These are phyloP conservation scores for Cynopterus brachyotis DNA, from an alignment of 2,113 vertebrate species.

Conservation along the genomic window DNA sequence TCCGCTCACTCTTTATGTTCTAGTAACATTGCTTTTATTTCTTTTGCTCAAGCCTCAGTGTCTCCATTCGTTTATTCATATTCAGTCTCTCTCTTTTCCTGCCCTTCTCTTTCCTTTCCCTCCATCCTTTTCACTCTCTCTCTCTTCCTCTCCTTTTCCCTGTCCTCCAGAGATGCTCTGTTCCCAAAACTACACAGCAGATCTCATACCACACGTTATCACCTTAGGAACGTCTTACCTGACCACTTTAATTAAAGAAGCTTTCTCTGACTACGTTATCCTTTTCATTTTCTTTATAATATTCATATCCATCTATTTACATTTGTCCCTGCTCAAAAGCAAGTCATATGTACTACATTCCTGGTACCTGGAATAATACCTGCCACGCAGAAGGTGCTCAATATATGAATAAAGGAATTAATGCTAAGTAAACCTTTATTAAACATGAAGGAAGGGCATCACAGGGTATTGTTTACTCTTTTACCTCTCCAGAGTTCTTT, in stretches of 20 bases:
- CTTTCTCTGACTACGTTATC: not conserved
- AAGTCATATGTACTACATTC: not conserved
- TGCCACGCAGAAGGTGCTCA: not conserved
- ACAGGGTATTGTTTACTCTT: not conserved
- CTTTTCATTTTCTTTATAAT: not conserved
- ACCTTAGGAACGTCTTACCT: not conserved
- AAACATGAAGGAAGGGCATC: not conserved
- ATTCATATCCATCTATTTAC: not conserved
- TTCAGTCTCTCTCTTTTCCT: not conserved
- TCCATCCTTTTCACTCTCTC: not conserved
- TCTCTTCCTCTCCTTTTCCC: not conserved
- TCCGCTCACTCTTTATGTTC: not conserved
- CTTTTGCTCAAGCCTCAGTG: not conserved
- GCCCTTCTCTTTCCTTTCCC: not conserved
- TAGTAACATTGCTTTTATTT: not conserved
- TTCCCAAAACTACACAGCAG: not conserved
- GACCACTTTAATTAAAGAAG: not conserved
- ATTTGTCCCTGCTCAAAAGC: not conserved
- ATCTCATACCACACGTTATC: not conserved
- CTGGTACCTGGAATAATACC: not conserved
- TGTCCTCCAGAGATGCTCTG: not conserved
- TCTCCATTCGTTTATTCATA: not conserved
- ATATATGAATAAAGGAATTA: not conserved
- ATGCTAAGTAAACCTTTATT: not conserved
- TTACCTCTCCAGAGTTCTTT: not conserved